These are phyloP conservation scores for Peucedramus taeniatus DNA, from an alignment of 2,113 vertebrate species.

Conservation along the genomic window DNA sequence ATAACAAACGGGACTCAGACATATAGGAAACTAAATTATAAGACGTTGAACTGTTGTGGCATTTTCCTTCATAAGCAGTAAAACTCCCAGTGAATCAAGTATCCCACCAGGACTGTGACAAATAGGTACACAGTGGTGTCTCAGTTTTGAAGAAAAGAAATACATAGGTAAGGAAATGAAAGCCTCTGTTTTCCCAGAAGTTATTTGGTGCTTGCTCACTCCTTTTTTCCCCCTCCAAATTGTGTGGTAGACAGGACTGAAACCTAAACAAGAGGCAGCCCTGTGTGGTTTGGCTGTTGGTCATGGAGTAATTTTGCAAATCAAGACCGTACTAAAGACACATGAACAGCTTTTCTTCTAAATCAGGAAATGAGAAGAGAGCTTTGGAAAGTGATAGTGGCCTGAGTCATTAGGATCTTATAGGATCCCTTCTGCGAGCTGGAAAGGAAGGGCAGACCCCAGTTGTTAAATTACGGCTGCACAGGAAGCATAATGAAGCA, in stretches of 20 bases:
- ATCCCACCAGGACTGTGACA: slow-evolving; percentile 16
- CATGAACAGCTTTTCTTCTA: neutral
- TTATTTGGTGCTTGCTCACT: neutral
- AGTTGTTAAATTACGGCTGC: neutral
- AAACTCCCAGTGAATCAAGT: slow-evolving; percentile 31
- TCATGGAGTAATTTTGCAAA: neutral
- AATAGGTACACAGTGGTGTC: neutral
- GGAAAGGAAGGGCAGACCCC: neutral
- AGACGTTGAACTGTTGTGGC: neutral
- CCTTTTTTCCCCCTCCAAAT: neutral
- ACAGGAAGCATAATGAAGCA: neutral
- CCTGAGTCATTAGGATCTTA: neutral
- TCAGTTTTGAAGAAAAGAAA: slow-evolving; percentile 1
- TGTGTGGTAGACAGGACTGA: neutral
- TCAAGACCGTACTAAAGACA: neutral
- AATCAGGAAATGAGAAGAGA: neutral
- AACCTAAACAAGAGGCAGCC: neutral
- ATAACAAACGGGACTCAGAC: neutral
- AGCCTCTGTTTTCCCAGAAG: neutral
- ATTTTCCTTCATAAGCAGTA: slow-evolving; percentile 16
- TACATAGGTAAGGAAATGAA: neutral
- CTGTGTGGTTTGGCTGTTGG: neutral
- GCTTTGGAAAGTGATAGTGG: neutral
- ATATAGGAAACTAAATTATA: slow-evolving; percentile 46
- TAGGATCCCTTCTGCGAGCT: neutral